Evolutionary conservation across 2,888 invertebrate genomes (phyloP), one percentile per base, ranked within the genome.

Genomic region (Sisyra terminalis): DNA sequence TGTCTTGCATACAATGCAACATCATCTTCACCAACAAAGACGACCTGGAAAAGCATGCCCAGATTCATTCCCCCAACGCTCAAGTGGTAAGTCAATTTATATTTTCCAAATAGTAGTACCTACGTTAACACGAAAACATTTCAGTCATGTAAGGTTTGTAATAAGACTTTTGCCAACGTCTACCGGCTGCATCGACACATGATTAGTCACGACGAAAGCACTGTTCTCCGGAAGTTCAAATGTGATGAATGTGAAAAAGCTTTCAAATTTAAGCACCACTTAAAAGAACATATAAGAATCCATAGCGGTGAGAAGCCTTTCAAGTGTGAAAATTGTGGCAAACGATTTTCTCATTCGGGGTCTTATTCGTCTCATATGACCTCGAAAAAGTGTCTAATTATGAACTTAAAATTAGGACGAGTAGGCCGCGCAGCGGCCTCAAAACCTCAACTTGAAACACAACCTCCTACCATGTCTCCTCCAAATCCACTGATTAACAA

Each of bases 271-370:
- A 97, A 97, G 64, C 97, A 97, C 63, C 97, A 97, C 61, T 78
- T 97, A 47, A 97, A 85, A 75, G 96, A 98, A 64, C 98, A 98
- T 64, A 80, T 93, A 49, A 78, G 98, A 50, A 98, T 98, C 55
- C 98, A 98, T 71, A 90, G 89, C 57, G 94, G 98, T n/a, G 98
- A 99, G 68, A 99, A 98, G 65, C 98, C 98, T 18, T 98, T 98
- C 62, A 86, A 87, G 62, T 99, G 98, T 64, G 82, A 81, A 56
- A 93, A 96, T 66, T 99, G 98, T 63, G 89, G 90, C 53, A 99
- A 98, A 64, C 77, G 96, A 52, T 99, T 99, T 69, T 97, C 96
- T 39, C 98, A 99, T 66, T 98, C 97, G 37, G 98, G 98, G 47
- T 97, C 97, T 47, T 99, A 93, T 69, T 96, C 96, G 57, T 96